These are phyloP conservation scores for Patella depressa DNA, from an alignment of 2,888 invertebrate species.

Conservation along the genomic window DNA sequence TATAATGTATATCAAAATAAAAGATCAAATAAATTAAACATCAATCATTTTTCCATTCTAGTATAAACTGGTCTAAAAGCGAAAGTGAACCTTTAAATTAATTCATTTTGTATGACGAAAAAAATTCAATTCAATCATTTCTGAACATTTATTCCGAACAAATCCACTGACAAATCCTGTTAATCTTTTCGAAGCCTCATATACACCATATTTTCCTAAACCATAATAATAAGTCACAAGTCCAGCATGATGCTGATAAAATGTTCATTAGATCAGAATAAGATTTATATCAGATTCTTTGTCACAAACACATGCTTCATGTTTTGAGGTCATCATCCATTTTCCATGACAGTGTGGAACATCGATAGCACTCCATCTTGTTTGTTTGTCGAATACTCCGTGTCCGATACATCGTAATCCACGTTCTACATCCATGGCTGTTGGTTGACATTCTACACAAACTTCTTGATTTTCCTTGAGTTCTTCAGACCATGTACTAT, in stretches of 20 bases:
- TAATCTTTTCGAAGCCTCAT: too few relatives aligned
- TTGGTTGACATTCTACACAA: conserved; percentile 86
- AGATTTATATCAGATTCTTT: conserved; percentile 46
- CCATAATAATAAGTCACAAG: neutral
- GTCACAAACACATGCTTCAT: conserved; percentile 68
- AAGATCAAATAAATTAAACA: too few relatives aligned
- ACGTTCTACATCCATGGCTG: conserved; percentile 82
- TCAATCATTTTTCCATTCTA: too few relatives aligned
- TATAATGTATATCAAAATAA: too few relatives aligned
- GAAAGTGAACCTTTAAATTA: too few relatives aligned
- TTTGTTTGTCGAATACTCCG: conserved; percentile 82
- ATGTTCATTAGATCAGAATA: neutral
- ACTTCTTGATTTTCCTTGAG: conserved; percentile 78
- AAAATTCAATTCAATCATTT: too few relatives aligned
- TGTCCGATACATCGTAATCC: conserved; percentile 86
- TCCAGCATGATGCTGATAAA: neutral
- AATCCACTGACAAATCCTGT: too few relatives aligned
- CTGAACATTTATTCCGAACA: too few relatives aligned
- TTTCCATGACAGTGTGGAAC: conserved; percentile 91
- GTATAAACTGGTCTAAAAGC: too few relatives aligned
- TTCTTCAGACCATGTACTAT: conserved; percentile 70
- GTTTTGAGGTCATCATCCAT: conserved; percentile 78
- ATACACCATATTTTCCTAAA: too few relatives aligned
- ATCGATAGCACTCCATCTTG: conserved; percentile 87
- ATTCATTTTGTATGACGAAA: too few relatives aligned